Percentiles rank a stretch among this genome's conserved stretches.
Conservation (phyloP, 2,113 vertebrate species). For the Cavia aperea region DNA sequence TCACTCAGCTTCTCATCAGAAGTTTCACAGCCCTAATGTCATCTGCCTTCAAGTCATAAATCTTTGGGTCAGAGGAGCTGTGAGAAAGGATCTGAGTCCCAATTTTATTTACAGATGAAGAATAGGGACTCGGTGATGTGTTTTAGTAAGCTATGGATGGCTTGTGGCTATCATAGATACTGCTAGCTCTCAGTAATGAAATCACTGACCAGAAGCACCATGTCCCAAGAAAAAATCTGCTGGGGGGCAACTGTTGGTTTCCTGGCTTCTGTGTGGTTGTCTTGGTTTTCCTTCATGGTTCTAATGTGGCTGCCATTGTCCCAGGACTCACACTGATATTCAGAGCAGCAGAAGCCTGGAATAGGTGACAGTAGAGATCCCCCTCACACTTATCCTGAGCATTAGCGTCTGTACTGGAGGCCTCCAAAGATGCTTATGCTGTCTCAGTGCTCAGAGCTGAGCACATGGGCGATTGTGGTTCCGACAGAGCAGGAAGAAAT, state of each 20-base stretch:
- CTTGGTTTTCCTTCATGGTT: not conserved
- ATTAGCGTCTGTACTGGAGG: rapidly evolving
- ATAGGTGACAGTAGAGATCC: not conserved
- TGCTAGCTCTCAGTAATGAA: no score
- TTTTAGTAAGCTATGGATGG: not conserved
- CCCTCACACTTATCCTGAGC: not conserved
- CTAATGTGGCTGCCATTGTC: no score
- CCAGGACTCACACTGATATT: not conserved
- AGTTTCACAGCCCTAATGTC: no score
- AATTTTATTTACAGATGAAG: not conserved
- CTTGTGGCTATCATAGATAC: not conserved
- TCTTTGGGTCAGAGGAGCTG: no score
- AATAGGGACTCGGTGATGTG: not conserved
- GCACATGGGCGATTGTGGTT: not conserved
- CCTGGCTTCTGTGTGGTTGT: not conserved
- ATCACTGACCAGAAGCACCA: not conserved
- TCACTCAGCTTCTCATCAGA: not conserved
- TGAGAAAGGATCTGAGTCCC: not conserved
- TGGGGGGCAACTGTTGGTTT: no score
- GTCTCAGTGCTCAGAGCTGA: not conserved
- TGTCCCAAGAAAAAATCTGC: not conserved
- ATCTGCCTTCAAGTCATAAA: not conserved
- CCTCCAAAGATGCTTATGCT: not conserved
- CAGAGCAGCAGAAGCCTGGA: not conserved
- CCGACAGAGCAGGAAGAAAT: not conserved